Evolutionary conservation across 2,113 vertebrate species (phyloP).

Genomic region (Colinus virginianus): DNA sequence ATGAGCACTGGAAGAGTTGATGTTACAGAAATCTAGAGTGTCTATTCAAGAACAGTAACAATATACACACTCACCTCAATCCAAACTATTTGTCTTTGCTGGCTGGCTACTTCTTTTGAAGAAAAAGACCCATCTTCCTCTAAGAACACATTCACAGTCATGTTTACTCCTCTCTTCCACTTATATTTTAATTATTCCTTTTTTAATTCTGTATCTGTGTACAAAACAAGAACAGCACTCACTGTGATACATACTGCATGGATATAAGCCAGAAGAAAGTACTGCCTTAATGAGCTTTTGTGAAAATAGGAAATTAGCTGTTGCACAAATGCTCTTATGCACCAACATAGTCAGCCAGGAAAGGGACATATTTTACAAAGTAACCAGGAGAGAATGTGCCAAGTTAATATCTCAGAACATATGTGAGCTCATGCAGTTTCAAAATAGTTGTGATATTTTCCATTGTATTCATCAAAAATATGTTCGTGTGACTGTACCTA

Average conservation of each 20-base stretch:
- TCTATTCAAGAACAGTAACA: neutral
- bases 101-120: neutral
- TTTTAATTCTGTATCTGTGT: neutral
- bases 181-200: neutral
- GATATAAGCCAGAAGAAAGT: neutral
- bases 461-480: conserved; percentile 45
- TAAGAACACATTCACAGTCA: neutral
- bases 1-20: neutral
- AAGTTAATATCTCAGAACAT: conserved; percentile 56
- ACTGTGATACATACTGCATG: neutral
- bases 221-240: neutral
- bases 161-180: neutral
- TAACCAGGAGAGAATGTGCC: neutral
- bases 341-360: neutral
- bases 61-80: neutral
- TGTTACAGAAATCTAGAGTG: neutral
- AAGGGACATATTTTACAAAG: neutral
- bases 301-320: neutral
- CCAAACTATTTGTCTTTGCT: neutral
- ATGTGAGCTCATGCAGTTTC: conserved; percentile 46
- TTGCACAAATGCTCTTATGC: neutral
- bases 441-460: conserved; percentile 61
- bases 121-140: neutral
- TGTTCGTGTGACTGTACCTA: conserved; percentile 2
- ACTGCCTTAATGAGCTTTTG: neutral